Evolutionary conservation across 2,888 invertebrate genomes (phyloP), one percentile per base, ranked within the genome.

Genomic region (Brachypterus glaber): DNA sequence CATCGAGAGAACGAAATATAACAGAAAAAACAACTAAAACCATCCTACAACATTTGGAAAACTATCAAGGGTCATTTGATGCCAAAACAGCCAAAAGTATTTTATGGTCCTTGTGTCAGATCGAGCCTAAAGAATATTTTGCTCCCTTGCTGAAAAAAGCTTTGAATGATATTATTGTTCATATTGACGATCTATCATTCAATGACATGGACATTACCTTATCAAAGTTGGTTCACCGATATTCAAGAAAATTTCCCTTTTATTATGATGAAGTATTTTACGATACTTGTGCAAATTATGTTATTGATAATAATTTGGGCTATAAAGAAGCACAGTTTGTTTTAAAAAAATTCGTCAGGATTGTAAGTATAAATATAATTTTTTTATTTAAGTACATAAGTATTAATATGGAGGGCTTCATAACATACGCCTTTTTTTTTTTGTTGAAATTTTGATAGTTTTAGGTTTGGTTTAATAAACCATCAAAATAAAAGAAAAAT

Each of bases 251-350:
- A 45, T 63, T 68, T 37, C 55, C 64, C 3, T 70, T 69, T 55
- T 79, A 72, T 54, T 82, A 79, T 49, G 70, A 78, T 47, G 76
- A 77, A 49, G 68, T 69, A 35, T 66, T 79, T 46, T 62, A 76
- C 51, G 74, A 80, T 49, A 66, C 68, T 1, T 66, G 72, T 26
- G 72, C 71, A 3, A 66, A 68, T 32, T 71, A 69, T 48, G 62
- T 73, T 12, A 63, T 77, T 13, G 61, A 67, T 27, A 65, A 70
- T n/a, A 57, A 72, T 36, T 47, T 72, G 9, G 69, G 64, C n/a
- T 74, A 74, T 47, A 66, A 69, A 21, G 63, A 68, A 30, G 67
- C 64, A 0, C 46, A 73, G 24, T 64, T 70, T 34, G 51, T 76
- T 5, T 63, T 75, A 1, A 67, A 71, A 37, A 70, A 74, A 44